phyloP scores from a whole-genome alignment of 2,113 vertebrate species.

The Corvus hawaiiensis region DNA sequence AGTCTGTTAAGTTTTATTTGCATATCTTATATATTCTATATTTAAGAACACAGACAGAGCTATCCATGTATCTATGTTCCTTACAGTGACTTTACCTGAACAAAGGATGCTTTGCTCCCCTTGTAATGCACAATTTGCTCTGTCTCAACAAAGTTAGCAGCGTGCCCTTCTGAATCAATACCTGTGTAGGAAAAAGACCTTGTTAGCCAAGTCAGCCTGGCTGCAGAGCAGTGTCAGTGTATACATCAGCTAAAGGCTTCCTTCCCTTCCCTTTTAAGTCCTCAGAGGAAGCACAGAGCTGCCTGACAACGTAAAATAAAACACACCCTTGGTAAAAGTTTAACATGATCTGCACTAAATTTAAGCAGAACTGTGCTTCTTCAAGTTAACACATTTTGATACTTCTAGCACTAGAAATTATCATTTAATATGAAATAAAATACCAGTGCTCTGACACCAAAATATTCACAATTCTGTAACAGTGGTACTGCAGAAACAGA shows the following conservation, averaged over 20 bases:
- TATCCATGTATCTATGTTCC: background rate
- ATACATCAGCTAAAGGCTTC: background rate
- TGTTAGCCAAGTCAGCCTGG: background rate
- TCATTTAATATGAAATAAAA: background rate
- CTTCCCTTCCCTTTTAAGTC: background rate
- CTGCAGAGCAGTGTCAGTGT: background rate
- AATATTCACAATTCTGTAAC: background rate
- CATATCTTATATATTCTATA: background rate
- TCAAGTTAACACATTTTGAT: background rate
- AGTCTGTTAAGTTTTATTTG: background rate
- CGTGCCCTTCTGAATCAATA: conserved; percentile 96
- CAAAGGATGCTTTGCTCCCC: conserved; percentile 85
- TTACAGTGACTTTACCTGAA: conserved; percentile 73
- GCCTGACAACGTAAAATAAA: background rate
- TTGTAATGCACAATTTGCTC: conserved; percentile 92
- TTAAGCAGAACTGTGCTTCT: background rate
- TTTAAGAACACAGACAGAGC: background rate
- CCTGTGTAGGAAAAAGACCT: conserved; percentile 63
- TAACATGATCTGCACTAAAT: background rate
- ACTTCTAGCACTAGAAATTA: background rate
- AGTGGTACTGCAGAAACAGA: background rate
- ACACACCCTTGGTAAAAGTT: background rate
- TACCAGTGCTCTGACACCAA: background rate
- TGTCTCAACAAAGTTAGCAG: conserved; percentile 94
- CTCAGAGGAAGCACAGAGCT: background rate